Percentiles rank a stretch among this genome's conserved stretches.
Conservation (phyloP, 2,888 invertebrate genomes). For the Tetrapedia diversipes region DNA sequence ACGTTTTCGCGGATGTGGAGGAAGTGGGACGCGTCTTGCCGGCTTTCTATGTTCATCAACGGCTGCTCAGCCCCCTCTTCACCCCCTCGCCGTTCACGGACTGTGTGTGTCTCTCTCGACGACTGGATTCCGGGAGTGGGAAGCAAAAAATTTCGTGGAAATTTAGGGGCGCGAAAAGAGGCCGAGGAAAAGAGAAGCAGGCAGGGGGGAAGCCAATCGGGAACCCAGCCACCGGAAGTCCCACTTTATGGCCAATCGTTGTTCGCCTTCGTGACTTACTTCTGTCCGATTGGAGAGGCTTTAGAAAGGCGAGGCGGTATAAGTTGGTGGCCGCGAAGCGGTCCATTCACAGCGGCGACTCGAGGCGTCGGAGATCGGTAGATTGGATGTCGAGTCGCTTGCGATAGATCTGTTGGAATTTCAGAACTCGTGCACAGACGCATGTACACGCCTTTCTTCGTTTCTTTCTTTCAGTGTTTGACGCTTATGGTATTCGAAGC, state of each 20-base stretch:
- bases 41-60: slow-evolving; percentile 57
- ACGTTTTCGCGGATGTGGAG: slow-evolving; percentile 63
- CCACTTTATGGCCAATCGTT: slow-evolving; percentile 73
- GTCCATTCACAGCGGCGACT: slow-evolving; percentile 48
- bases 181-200: slow-evolving; percentile 26
- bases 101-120: too few relatives aligned
- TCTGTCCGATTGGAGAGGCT: slow-evolving; percentile 70
- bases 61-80: slow-evolving; percentile 17
- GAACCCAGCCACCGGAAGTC: slow-evolving; percentile 61
- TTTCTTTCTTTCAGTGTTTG: background rate
- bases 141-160: slow-evolving; percentile 29
- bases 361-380: background rate
- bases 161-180: slow-evolving; percentile 35
- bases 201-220: slow-evolving; percentile 59
- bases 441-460: too few relatives aligned
- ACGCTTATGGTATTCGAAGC: slow-evolving; percentile 2
- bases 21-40: slow-evolving; percentile 62
- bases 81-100: too few relatives aligned
- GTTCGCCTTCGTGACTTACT: slow-evolving; percentile 69
- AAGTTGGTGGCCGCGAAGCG: slow-evolving; percentile 67
- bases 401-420: background rate
- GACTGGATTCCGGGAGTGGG: background rate
- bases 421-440: too few relatives aligned
- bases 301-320: slow-evolving; percentile 74
- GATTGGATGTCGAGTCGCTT: background rate